Percentiles rank a stretch among this genome's conserved stretches.
phyloP scores from a whole-genome alignment of 2,888 invertebrate species.

The Subacronicta megacephala region DNA sequence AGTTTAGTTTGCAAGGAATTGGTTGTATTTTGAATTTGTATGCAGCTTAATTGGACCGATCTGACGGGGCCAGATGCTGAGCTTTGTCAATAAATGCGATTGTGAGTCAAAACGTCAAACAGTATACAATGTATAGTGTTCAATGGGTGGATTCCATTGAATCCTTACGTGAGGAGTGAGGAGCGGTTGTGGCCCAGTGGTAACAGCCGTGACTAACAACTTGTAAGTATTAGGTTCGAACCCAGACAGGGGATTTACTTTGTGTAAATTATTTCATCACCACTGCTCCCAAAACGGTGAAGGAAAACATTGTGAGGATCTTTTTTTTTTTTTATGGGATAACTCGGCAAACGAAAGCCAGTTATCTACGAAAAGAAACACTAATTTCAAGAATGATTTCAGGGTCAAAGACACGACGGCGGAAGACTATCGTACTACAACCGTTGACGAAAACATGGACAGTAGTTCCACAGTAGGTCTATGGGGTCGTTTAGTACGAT shows the following conservation, averaged over 20 bases:
- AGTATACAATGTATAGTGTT: slow-evolving; percentile 39
- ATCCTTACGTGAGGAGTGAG: slow-evolving; percentile 53
- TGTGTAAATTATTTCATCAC: no score
- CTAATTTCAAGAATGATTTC: slow-evolving; percentile 10
- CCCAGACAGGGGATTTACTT: no score
- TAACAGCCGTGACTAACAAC: no score
- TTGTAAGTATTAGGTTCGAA: no score
- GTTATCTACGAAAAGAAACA: no score
- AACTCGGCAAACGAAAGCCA: no score
- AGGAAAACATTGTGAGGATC: no score
- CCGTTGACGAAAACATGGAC: slow-evolving; percentile 82
- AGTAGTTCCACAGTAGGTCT: slow-evolving; percentile 83
- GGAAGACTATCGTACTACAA: slow-evolving; percentile 61
- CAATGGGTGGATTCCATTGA: slow-evolving; percentile 62
- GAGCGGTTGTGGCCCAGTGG: no score
- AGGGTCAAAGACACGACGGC: slow-evolving; percentile 78
- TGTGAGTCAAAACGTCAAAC: slow-evolving; percentile 62
- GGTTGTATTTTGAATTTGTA: slow-evolving; percentile 41
- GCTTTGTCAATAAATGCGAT: slow-evolving; percentile 78
- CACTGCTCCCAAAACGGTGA: no score
- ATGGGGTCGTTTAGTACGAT: slow-evolving; percentile 89
- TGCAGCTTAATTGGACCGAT: slow-evolving; percentile 74
- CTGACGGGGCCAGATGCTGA: slow-evolving; percentile 72
- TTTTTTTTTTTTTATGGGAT: no score
- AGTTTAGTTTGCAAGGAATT: slow-evolving; percentile 44